Evolutionary conservation across 2,797 vertebrate species (phyloP).

Genomic region (Hydrolagus colliei): DNA sequence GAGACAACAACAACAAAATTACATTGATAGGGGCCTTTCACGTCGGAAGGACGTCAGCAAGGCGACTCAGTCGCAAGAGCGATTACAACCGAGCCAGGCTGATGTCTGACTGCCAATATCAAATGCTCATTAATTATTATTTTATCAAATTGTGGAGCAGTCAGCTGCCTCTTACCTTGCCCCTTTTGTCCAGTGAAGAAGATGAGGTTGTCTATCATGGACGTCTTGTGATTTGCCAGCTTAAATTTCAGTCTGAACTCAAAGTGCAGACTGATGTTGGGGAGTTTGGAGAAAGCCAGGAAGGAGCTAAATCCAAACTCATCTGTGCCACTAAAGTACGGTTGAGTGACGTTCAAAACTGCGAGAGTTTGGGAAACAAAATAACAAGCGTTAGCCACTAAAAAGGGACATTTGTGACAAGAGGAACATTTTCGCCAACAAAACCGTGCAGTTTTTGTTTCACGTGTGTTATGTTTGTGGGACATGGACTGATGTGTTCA

Average conservation of each 20-base stretch:
- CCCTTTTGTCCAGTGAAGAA: slow-evolving; percentile 78
- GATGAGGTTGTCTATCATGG: slow-evolving; percentile 73
- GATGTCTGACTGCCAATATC: no score
- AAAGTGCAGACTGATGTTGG: slow-evolving; percentile 62
- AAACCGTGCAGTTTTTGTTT: no score
- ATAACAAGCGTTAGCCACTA: background rate
- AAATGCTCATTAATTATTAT: background rate
- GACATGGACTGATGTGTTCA: no score
- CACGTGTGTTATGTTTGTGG: no score
- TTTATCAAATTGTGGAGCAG: background rate
- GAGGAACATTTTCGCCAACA: no score
- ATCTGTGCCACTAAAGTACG: slow-evolving; percentile 68
- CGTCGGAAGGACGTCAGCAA: no score
- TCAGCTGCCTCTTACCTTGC: slow-evolving; percentile 58
- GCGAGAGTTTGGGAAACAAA: slow-evolving; percentile 34
- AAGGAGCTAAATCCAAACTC: slow-evolving; percentile 75
- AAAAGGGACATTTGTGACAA: background rate
- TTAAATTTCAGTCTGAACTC: slow-evolving; percentile 77
- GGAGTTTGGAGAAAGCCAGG: slow-evolving; percentile 59
- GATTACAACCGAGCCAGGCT: no score
- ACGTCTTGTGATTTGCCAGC: slow-evolving; percentile 60
- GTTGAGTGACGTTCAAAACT: slow-evolving; percentile 68
- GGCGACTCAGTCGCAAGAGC: no score
- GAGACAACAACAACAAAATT: no score
- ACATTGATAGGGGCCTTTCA: no score